Evolutionary conservation across 2,113 vertebrate genomes (phyloP).

Genomic region (Pontoporia blainvillei): DNA sequence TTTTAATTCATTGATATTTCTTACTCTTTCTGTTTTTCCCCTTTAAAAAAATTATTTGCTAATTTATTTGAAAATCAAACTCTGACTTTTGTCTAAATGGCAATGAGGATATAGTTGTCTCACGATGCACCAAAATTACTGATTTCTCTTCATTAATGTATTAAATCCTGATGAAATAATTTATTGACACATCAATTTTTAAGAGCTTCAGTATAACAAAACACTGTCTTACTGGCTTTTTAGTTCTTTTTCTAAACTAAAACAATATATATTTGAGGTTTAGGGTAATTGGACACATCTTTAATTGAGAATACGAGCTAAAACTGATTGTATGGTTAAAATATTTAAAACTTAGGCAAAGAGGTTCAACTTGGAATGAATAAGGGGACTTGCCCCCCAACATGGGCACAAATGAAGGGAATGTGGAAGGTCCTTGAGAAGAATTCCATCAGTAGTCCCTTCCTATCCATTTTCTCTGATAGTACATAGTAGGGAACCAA

Average conservation of each 20-base stretch:
- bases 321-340: not conserved
- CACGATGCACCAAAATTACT: not conserved
- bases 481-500: not conserved
- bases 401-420: not conserved
- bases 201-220: not conserved
- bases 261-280: not conserved
- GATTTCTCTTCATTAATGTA: not conserved
- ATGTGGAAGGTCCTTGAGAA: not conserved
- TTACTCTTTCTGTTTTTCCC: not conserved
- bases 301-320: not conserved
- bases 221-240: not conserved
- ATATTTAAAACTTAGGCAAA: not conserved
- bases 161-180: not conserved
- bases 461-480: not conserved
- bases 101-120: not conserved
- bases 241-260: not conserved
- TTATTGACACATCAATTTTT: not conserved
- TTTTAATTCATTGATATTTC: not conserved
- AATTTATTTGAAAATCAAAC: not conserved
- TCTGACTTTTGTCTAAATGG: not conserved
- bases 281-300: not conserved
- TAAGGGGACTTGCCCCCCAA: rapidly evolving
- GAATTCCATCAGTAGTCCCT: not conserved
- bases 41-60: not conserved
- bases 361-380: not conserved